Percentiles rank a stretch among this genome's conserved stretches.
phyloP scores from a whole-genome alignment of 2,797 vertebrate species.

The Sciurus carolinensis region DNA sequence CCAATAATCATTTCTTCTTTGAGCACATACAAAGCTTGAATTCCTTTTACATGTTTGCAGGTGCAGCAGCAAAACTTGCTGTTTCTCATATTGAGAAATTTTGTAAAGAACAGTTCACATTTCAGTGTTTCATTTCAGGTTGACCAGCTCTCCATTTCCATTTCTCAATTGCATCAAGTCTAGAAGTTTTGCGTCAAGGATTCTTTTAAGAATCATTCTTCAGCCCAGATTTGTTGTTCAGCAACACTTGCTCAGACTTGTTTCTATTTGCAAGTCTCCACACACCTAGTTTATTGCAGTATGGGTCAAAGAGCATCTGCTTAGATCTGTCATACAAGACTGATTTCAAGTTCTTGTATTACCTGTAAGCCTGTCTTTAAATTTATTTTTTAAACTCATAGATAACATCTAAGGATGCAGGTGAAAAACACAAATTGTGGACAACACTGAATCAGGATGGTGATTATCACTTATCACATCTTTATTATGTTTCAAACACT shows the following conservation, averaged over 20 bases:
- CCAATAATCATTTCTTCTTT: background rate
- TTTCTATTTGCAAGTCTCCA: background rate
- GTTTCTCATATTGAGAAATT: background rate
- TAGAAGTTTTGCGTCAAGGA: background rate
- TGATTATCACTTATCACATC: background rate
- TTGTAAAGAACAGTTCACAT: background rate
- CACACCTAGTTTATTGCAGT: background rate
- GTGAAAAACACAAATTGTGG: background rate
- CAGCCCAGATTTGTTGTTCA: background rate
- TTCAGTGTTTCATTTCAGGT: background rate
- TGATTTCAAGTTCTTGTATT: background rate
- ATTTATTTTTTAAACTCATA: background rate
- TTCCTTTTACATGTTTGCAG: background rate
- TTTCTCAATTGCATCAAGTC: background rate
- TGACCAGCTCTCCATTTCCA: background rate
- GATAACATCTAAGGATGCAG: background rate
- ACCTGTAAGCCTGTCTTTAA: background rate
- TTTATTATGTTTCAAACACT: background rate
- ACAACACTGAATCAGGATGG: background rate
- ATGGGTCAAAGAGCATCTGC: background rate
- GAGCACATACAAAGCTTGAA: fast-evolving
- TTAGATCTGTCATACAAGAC: background rate
- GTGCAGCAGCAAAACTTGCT: background rate
- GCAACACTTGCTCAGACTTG: background rate
- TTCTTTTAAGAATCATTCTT: background rate